phyloP scores from a whole-genome alignment of 2,797 vertebrate genomes.

The Carcharodon carcharias region DNA sequence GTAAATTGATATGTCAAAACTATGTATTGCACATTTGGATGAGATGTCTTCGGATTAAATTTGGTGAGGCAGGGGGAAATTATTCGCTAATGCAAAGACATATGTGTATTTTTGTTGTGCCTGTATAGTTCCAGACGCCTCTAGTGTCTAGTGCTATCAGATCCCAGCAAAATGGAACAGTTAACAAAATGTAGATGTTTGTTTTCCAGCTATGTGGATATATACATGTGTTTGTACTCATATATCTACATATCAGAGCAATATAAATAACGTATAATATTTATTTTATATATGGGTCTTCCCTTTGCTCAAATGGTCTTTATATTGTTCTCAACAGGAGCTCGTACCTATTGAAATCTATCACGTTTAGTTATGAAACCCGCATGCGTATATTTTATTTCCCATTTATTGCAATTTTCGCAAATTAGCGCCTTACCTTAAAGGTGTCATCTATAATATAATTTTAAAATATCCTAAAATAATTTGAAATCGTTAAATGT shows the following conservation, averaged over 20 bases:
- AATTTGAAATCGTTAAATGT: background rate
- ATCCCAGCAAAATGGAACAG: background rate
- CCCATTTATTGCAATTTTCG: background rate
- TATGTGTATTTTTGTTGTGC: background rate
- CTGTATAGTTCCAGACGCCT: background rate
- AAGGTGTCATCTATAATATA: background rate
- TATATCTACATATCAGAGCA: background rate
- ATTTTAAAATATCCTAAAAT: conserved; percentile 1
- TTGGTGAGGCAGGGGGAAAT: conserved; percentile 31
- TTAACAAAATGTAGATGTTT: background rate
- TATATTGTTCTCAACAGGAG: background rate
- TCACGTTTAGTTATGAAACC: background rate
- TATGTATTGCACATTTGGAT: conserved; percentile 23
- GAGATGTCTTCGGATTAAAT: conserved; percentile 30
- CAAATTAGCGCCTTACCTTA: background rate
- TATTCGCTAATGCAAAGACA: conserved; percentile 4
- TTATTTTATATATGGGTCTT: background rate
- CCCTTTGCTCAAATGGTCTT: background rate
- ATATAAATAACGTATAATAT: too few species aligned
- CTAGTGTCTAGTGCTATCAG: background rate
- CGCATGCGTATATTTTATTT: background rate
- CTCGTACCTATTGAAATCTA: background rate
- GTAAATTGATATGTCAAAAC: conserved; percentile 37
- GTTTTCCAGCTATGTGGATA: background rate
- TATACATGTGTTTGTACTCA: background rate